Conservation (phyloP, 2,797 vertebrate genomes). For the Pygocentrus nattereri region DNA sequence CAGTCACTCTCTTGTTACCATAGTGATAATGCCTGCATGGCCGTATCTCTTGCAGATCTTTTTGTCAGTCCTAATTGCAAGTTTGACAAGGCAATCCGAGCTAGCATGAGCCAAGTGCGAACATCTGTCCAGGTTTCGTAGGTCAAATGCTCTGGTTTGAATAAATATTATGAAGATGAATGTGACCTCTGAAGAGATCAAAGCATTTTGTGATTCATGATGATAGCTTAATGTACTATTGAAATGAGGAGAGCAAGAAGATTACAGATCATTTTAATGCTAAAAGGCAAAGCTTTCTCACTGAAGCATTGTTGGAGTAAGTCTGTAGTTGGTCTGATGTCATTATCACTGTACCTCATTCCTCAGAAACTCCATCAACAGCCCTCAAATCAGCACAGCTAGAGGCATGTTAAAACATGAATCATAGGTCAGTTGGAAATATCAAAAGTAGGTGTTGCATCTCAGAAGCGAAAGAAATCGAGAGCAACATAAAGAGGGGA, state of each 20-base stretch:
- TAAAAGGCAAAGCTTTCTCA: neutral
- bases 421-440: conserved; percentile 18
- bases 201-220: neutral
- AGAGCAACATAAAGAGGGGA: neutral
- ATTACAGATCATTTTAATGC: neutral
- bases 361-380: neutral
- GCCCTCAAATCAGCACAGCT: conserved; percentile 18
- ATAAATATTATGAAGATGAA: conserved; percentile 37
- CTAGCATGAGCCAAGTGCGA: conserved; percentile 8
- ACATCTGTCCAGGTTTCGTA: conserved; percentile 22
- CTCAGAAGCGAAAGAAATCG: conserved; percentile 24
- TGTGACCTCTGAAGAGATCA: conserved; percentile 26
- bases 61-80: conserved; percentile 51
- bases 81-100: conserved; percentile 32
- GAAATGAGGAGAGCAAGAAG: neutral
- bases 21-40: conserved; percentile 35
- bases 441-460: neutral
- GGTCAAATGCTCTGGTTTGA: conserved; percentile 31
- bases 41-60: conserved; percentile 38
- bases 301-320: neutral
- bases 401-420: conserved; percentile 21
- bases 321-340: neutral
- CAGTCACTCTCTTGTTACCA: conserved; percentile 51
- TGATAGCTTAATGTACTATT: neutral
- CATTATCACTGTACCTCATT: neutral